Evolutionary conservation across 2,888 invertebrate genomes (phyloP), one percentile per base, ranked within the genome.

Genomic region (Tineola bisselliella): DNA sequence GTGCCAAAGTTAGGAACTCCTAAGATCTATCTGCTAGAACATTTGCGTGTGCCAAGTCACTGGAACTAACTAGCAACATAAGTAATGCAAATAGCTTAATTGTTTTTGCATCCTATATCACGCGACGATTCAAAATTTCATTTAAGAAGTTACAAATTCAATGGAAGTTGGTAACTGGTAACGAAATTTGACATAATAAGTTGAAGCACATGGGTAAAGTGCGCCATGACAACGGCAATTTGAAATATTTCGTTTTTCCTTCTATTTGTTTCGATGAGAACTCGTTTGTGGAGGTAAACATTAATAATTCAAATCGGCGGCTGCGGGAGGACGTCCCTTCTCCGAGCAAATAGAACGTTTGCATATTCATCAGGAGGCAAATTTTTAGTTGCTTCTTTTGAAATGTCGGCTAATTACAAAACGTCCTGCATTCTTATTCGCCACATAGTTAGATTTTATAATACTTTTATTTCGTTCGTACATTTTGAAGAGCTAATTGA

Each of bases 41-140:
- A 59, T 59, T 67, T 70, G 75, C 73, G 70, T 68, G 70, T 62
- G 62, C 62, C 62, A 62, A 56, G 60, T 54, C 60, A 62, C 30
- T 60, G 59, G 38, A 43, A 43, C 59, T 44, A 59, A 59, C 59
- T 59, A 58, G 58, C 33, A 58, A 58, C 58, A 58, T 58, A 58
- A 72, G 74, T 72, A 73, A 75, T 76, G 76, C 73, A 81, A 77
- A 79, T 78, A 76, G 73, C 70, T 67, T 68, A 66, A 73, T 73
- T 77, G 77, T 77, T 76, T 76, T 75, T 71, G 71, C 54, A 25
- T 54, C 54, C 8, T 19, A 54, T 54, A 25, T 54, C 25, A 19
- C 4, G 52, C 19, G 25, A 54, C 19, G 25, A 18, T 25, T 54
- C 2, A 19, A 54, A 54, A 19, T 54, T 54, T 12, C 10, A 38